A percentile compares a stretch with the other conserved stretches of the same genome.
Conservation (phyloP, 2,797 vertebrate genomes). For the Avahi laniger region DNA sequence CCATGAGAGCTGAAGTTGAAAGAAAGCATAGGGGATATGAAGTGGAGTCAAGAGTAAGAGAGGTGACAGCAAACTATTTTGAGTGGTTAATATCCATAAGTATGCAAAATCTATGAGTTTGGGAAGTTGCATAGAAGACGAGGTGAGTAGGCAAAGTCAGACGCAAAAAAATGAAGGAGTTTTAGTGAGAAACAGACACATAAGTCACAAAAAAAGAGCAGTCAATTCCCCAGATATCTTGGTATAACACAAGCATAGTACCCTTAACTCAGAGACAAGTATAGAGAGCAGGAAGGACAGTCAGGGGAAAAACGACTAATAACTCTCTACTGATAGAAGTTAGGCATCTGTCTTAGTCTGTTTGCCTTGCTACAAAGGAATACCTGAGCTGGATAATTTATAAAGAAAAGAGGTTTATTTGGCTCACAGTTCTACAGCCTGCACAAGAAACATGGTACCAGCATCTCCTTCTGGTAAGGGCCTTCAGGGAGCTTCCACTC, state of each 20-base stretch:
- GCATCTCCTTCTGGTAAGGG: not conserved
- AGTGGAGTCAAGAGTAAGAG: not conserved
- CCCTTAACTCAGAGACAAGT: not conserved
- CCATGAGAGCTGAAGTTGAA: not conserved
- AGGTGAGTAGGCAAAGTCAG: not conserved
- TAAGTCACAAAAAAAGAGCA: not conserved
- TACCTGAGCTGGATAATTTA: not conserved
- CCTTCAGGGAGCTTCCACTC: not conserved
- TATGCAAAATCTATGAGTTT: not conserved
- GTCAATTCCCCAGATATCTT: not conserved
- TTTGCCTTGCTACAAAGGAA: not conserved
- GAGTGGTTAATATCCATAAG: not conserved
- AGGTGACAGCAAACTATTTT: not conserved
- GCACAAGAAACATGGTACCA: not conserved
- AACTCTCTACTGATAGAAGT: not conserved
- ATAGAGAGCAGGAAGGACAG: not conserved
- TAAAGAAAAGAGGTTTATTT: not conserved
- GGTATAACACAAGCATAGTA: not conserved
- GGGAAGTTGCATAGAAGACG: not conserved
- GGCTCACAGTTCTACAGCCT: not conserved
- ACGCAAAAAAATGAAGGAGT: not conserved
- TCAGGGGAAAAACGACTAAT: not conserved
- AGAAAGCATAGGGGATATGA: not conserved
- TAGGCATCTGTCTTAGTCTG: not conserved
- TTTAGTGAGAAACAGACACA: not conserved